phyloP scores from a whole-genome alignment of 2,113 vertebrate genomes.

The Cinclus mexicanus region DNA sequence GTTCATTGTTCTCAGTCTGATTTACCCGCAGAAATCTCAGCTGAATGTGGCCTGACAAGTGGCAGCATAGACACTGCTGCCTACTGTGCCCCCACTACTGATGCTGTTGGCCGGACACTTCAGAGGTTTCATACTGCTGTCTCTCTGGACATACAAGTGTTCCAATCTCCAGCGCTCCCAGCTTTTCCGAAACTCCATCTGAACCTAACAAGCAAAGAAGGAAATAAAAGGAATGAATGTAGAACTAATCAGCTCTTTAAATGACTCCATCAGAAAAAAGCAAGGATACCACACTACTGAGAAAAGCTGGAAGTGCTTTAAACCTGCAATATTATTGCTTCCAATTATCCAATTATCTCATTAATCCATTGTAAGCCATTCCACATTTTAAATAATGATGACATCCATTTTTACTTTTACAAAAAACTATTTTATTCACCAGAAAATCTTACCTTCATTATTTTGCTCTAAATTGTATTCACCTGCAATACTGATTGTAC shows the following conservation, averaged over 20 bases:
- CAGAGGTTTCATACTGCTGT: slow-evolving; percentile 80
- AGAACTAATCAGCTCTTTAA: slow-evolving; percentile 6
- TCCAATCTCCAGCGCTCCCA: slow-evolving; percentile 81
- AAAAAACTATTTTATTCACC: not conserved
- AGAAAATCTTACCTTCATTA: not conserved
- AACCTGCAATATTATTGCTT: slow-evolving; percentile 10
- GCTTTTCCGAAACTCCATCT: slow-evolving; percentile 80
- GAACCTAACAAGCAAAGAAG: slow-evolving; percentile 72
- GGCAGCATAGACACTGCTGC: slow-evolving; percentile 74
- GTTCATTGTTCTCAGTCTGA: not conserved
- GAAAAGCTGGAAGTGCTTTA: slow-evolving; percentile 51
- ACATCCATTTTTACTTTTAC: not conserved
- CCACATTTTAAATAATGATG: not conserved
- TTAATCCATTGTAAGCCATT: not conserved
- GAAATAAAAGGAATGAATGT: slow-evolving; percentile 14
- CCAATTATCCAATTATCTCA: slow-evolving; percentile 25
- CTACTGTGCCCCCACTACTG: slow-evolving; percentile 72
- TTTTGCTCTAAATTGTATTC: slow-evolving; percentile 2
- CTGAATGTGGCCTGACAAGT: slow-evolving; percentile 74
- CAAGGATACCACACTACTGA: slow-evolving; percentile 15
- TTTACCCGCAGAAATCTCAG: slow-evolving; percentile 48
- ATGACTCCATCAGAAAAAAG: slow-evolving; percentile 20
- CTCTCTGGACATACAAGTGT: slow-evolving; percentile 73
- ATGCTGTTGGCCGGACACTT: slow-evolving; percentile 77
- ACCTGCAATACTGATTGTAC: not conserved